Percentiles rank a stretch among this genome's conserved stretches.
phyloP scores from a whole-genome alignment of 2,888 invertebrate genomes.

The Uropetala carovei region DNA sequence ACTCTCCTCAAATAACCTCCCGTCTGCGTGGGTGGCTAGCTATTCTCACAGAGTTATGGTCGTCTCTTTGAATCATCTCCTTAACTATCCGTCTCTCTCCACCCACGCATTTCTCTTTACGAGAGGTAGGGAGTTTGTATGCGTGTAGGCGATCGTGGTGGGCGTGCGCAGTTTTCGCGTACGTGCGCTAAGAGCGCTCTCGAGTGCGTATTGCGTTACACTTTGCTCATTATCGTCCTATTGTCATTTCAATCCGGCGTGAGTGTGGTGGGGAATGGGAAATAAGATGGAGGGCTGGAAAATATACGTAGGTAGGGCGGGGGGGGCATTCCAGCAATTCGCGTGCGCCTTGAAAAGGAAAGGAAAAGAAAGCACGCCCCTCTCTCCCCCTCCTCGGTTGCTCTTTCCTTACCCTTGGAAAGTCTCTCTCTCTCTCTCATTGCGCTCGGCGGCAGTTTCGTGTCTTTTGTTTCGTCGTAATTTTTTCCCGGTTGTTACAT shows the following conservation, averaged over 20 bases:
- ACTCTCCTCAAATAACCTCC: neutral
- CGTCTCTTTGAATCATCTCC: constrained; percentile 48
- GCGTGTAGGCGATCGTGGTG: neutral
- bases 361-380: no score
- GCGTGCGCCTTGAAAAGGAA: neutral
- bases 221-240: neutral
- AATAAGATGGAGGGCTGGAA: neutral
- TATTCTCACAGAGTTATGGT: neutral
- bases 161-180: neutral
- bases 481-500: no score
- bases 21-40: neutral
- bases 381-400: neutral
- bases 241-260: neutral
- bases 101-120: neutral
- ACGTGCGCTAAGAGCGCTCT: neutral
- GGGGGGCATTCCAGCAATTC: neutral
- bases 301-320: neutral
- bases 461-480: no score
- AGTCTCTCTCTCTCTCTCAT: neutral
- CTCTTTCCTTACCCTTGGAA: neutral
- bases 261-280: neutral
- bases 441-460: no score
- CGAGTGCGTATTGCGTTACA: neutral
- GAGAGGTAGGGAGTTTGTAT: neutral
- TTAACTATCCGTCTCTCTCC: neutral